Evolutionary conservation across 2,113 vertebrate species (phyloP).

Genomic region (Pteronura brasiliensis): DNA sequence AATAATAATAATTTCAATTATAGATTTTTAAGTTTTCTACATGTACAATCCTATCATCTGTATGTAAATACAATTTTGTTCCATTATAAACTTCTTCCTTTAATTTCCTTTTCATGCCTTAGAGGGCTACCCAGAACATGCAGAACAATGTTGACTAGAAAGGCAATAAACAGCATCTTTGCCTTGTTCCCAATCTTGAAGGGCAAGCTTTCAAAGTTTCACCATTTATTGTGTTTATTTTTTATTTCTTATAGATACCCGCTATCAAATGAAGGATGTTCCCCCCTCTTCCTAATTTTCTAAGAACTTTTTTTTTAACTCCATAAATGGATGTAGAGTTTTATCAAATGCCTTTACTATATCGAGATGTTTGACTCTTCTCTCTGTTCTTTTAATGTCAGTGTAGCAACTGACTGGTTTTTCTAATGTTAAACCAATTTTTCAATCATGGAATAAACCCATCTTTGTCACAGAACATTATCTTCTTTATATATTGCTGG

Average conservation of each 20-base stretch:
- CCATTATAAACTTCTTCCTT: not conserved
- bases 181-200: not conserved
- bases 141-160: not conserved
- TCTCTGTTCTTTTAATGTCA: not conserved
- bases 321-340: not conserved
- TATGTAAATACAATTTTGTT: not conserved
- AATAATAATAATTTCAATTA: not conserved
- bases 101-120: not conserved
- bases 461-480: not conserved
- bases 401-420: not conserved
- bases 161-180: not conserved
- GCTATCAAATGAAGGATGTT: not conserved
- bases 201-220: not conserved
- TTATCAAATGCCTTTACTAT: not conserved
- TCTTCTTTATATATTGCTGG: not conserved
- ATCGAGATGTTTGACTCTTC: not conserved
- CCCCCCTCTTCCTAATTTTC: not conserved
- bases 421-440: not conserved
- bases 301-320: not conserved
- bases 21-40: not conserved
- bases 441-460: not conserved
- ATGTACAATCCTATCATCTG: not conserved
- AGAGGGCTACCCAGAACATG: not conserved
- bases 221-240: not conserved
- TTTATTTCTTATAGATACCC: not conserved